Percentiles rank a stretch among this genome's conserved stretches.
These are phyloP conservation scores for Dendrolimus pini DNA, from an alignment of 2,888 invertebrate genomes.

Conservation along the genomic window DNA sequence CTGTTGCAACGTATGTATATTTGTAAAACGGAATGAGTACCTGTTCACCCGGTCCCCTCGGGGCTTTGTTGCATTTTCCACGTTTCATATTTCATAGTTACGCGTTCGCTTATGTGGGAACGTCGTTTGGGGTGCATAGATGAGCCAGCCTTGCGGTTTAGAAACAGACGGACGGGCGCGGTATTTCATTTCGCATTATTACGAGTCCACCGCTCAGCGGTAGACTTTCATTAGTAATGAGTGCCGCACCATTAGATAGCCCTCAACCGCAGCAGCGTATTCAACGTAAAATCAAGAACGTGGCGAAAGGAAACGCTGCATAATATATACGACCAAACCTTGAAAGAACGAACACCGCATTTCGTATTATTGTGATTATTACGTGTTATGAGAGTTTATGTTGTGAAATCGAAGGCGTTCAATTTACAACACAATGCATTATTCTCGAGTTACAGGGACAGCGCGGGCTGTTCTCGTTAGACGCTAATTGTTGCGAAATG, in stretches of 20 bases:
- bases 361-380: not conserved
- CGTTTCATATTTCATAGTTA: conserved; percentile 52
- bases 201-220: conserved; percentile 41
- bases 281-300: conserved; percentile 34
- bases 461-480: conserved; percentile 15
- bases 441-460: conserved; percentile 14
- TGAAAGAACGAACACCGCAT: not conserved
- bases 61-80: conserved; percentile 19
- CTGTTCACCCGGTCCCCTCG: conserved; percentile 13
- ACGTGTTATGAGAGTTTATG: conserved; percentile 5
- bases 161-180: conserved; percentile 42
- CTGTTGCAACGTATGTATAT: not conserved
- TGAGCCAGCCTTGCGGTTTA: conserved; percentile 43
- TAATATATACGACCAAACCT: not conserved
- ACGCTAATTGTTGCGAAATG: conserved; percentile 49
- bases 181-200: conserved; percentile 63
- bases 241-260: conserved; percentile 33
- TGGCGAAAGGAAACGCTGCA: conserved; percentile 18
- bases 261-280: conserved; percentile 41
- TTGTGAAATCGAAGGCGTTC: conserved; percentile 16
- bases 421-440: conserved; percentile 14
- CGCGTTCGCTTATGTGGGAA: conserved; percentile 33
- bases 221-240: conserved; percentile 62
- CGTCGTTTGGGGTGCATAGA: conserved; percentile 31
- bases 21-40: not conserved